These are phyloP conservation scores for Microdon myrmicae DNA, from an alignment of 2,888 invertebrate genomes.

Conservation along the genomic window DNA sequence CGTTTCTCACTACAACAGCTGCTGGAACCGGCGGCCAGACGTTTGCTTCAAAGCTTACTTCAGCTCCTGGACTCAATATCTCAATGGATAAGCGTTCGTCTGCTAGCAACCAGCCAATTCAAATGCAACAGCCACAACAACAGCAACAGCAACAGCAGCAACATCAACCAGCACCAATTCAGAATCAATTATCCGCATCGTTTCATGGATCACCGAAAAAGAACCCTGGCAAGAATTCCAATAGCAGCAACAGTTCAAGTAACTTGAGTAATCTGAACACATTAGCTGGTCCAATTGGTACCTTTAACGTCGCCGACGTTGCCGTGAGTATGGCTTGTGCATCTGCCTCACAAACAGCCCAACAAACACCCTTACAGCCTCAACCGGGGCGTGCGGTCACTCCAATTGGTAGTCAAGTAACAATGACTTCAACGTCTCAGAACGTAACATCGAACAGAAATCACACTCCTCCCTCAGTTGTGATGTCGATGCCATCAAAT, in stretches of 20 bases:
- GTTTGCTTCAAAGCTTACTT: slow-evolving; percentile 69
- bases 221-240: slow-evolving; percentile 19
- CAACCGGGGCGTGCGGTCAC: slow-evolving; percentile 58
- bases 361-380: slow-evolving; percentile 46
- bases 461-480: slow-evolving; percentile 53
- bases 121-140: slow-evolving; percentile 38
- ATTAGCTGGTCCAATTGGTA: slow-evolving; percentile 65
- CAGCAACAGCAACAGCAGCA: slow-evolving; percentile 59
- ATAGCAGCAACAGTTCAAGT: slow-evolving; percentile 30
- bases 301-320: slow-evolving; percentile 65
- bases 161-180: slow-evolving; percentile 45
- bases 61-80: slow-evolving; percentile 60
- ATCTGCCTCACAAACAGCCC: slow-evolving; percentile 56
- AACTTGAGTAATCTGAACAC: slow-evolving; percentile 56
- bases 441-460: slow-evolving; percentile 37
- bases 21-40: slow-evolving; percentile 56
- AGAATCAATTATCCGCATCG: slow-evolving; percentile 40
- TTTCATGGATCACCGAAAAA: slow-evolving; percentile 45
- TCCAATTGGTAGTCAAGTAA: slow-evolving; percentile 64
- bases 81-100: slow-evolving; percentile 47
- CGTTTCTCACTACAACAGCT: slow-evolving; percentile 28
- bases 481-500: slow-evolving; percentile 58
- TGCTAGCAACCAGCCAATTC: slow-evolving; percentile 12
- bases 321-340: slow-evolving; percentile 62
- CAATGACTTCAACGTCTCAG: slow-evolving; percentile 33